Evolutionary conservation across 2,113 vertebrate species (phyloP).

Genomic region (Pygathrix nemaeus): DNA sequence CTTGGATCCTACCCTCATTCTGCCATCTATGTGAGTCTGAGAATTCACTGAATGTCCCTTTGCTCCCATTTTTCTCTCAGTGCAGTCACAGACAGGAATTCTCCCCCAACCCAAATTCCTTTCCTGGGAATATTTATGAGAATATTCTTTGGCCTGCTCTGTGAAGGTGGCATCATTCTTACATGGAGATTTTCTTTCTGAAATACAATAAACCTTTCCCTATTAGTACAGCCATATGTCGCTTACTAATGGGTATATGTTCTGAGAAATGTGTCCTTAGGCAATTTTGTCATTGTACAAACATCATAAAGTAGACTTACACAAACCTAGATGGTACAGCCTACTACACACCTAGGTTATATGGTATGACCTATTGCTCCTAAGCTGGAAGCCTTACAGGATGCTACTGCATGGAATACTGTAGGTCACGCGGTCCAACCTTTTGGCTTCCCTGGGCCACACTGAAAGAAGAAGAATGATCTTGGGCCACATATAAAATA

Average conservation of each 20-base stretch:
- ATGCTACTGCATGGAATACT: neutral
- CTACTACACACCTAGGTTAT: neutral
- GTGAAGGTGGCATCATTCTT: neutral
- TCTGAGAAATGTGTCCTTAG: neutral
- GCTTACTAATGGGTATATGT: neutral
- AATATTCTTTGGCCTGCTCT: neutral
- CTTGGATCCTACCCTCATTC: neutral
- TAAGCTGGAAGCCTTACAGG: neutral
- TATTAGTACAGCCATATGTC: neutral
- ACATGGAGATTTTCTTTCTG: neutral
- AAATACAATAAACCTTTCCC: neutral
- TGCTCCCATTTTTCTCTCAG: neutral
- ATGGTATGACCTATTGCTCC: neutral
- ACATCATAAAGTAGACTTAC: neutral
- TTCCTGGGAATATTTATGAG: neutral
- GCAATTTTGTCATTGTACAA: neutral
- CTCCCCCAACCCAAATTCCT: neutral
- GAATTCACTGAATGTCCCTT: neutral
- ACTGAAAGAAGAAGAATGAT: too few species aligned
- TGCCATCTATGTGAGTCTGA: neutral
- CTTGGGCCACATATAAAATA: too few species aligned
- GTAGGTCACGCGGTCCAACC: too few species aligned
- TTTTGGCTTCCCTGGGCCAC: too few species aligned
- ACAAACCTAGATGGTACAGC: neutral
- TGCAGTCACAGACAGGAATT: neutral